A percentile compares a stretch with the other conserved stretches of the same genome.
phyloP scores from a whole-genome alignment of 64 coral and sea anemone genomes.

The Actinia equina region DNA sequence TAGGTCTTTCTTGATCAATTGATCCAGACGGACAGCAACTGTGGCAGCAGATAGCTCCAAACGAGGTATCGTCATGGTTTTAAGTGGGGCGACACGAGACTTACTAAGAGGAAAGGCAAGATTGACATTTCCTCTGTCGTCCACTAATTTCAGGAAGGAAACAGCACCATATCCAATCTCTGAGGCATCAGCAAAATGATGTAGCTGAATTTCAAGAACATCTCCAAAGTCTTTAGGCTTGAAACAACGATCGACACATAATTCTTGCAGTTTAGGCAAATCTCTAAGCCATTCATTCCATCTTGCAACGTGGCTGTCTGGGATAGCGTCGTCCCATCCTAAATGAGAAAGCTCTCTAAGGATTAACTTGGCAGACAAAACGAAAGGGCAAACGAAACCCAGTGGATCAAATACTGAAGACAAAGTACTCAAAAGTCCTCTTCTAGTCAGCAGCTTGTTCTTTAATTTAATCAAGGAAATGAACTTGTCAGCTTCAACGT shows the following conservation, averaged over 20 bases:
- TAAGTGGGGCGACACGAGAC: constrained; percentile 32
- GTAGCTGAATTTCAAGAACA: background rate
- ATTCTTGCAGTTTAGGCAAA: constrained; percentile 1
- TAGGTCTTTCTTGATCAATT: background rate
- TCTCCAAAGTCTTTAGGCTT: background rate
- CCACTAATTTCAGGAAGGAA: constrained; percentile 2
- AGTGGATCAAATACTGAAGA: constrained; percentile 32
- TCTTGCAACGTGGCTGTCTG: background rate
- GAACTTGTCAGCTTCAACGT: constrained; percentile 18
- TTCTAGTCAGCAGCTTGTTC: background rate
- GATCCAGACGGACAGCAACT: constrained; percentile 3
- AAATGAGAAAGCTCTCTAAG: background rate
- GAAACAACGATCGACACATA: constrained; percentile 12
- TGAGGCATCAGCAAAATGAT: constrained; percentile 38
- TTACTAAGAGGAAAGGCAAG: constrained; percentile 13
- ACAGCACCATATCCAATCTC: constrained; percentile 29
- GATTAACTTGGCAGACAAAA: constrained; percentile 9
- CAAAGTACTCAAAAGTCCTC: constrained; percentile 12
- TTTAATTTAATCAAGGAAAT: background rate
- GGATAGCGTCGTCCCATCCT: constrained; percentile 27
- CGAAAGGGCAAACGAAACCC: constrained; percentile 24
- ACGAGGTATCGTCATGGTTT: constrained; percentile 15
- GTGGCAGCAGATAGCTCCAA: constrained; percentile 29
- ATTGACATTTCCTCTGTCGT: background rate
- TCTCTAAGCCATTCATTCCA: background rate